These are phyloP conservation scores for Oasisia sp. DNA, from an alignment of 2,888 invertebrate species.

Conservation along the genomic window DNA sequence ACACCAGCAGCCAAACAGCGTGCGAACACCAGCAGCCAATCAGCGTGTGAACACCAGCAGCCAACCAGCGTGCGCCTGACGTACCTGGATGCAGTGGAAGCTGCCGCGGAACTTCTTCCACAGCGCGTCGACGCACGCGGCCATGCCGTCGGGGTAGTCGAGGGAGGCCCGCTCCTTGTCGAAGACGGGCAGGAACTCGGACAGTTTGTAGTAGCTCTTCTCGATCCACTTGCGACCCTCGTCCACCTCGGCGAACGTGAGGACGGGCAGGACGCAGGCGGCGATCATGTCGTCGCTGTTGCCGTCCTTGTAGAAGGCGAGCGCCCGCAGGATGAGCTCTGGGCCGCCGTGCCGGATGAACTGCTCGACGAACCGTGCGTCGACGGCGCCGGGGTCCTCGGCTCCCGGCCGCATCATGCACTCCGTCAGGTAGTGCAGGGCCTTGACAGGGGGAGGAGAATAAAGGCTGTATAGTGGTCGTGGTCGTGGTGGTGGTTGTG, in stretches of 20 bases:
- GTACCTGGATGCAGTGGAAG: neutral
- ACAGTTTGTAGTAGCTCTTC: slow-evolving; percentile 5
- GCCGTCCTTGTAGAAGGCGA: neutral
- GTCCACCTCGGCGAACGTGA: neutral
- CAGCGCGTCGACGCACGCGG: neutral
- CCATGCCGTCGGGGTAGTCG: neutral
- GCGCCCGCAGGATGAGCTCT: neutral
- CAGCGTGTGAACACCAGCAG: neutral
- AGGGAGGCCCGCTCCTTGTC: neutral
- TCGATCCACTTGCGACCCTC: slow-evolving; percentile 18
- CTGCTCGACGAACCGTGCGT: slow-evolving; percentile 47
- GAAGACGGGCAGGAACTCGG: slow-evolving; percentile 17
- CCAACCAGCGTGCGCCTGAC: neutral
- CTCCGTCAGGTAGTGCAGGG: slow-evolving; percentile 39
- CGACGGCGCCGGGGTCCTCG: slow-evolving; percentile 33
- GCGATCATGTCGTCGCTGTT: slow-evolving; percentile 22
- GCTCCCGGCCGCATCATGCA: slow-evolving; percentile 44
- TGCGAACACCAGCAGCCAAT: too few relatives aligned
- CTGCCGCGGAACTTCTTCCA: slow-evolving; percentile 13
- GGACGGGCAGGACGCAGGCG: neutral
- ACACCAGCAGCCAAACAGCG: too few relatives aligned
- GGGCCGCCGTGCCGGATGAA: slow-evolving; percentile 37
- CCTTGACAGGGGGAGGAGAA: neutral
- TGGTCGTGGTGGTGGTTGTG: too few relatives aligned
- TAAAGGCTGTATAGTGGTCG: too few relatives aligned